These are phyloP conservation scores for Lytechinus pictus DNA, from an alignment of 35 echinoderm and acorn worm genomes.

Conservation along the genomic window DNA sequence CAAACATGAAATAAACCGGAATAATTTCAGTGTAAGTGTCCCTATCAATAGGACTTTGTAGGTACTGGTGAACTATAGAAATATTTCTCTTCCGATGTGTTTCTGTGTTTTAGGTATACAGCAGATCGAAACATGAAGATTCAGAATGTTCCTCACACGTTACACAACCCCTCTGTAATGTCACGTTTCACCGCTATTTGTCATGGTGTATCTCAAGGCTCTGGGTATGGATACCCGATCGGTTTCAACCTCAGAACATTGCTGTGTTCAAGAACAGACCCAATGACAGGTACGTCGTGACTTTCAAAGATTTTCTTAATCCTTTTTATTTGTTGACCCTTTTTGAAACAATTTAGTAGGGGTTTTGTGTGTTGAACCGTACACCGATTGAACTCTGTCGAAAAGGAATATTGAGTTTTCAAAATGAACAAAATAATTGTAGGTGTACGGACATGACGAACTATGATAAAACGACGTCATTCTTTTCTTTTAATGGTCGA, in stretches of 20 bases:
- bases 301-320: too few relatives aligned
- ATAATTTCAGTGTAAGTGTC: too few relatives aligned
- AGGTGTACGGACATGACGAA: too few relatives aligned
- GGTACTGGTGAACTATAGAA: neutral
- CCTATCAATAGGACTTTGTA: too few relatives aligned
- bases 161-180: conserved; percentile 58
- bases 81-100: neutral
- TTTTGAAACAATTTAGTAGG: too few relatives aligned
- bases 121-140: conserved; percentile 67
- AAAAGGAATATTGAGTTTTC: too few relatives aligned
- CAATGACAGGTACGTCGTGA: conserved; percentile 69
- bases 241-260: conserved; percentile 74
- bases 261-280: conserved; percentile 67
- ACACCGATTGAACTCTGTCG: too few relatives aligned
- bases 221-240: conserved; percentile 75
- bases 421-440: too few relatives aligned
- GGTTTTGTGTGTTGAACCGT: neutral
- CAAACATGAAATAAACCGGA: too few relatives aligned
- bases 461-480: too few relatives aligned
- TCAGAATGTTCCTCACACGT: conserved; percentile 49
- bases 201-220: conserved; percentile 71
- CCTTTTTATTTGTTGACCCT: too few relatives aligned
- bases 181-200: conserved; percentile 67
- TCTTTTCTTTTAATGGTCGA: too few relatives aligned
- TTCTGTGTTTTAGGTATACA: conserved; percentile 57